phyloP scores from a whole-genome alignment of 2,888 invertebrate species.

The Polydesmus complanatus region DNA sequence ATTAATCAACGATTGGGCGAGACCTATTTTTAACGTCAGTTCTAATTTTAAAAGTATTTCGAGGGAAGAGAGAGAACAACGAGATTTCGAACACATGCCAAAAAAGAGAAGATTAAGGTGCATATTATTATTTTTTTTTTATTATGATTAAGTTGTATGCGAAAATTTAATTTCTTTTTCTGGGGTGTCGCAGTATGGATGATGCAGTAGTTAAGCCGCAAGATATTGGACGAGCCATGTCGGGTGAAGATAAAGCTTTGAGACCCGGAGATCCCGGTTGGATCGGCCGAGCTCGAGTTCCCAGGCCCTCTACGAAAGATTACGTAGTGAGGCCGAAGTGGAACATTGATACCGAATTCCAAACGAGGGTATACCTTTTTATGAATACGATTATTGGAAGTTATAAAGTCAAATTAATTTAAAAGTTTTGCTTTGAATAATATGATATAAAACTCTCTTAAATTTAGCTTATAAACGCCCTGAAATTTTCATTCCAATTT shows the following conservation, averaged over 20 bases:
- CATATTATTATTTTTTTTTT: too few relatives aligned
- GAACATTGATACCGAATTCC: constrained; percentile 70
- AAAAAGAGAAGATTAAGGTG: constrained; percentile 35
- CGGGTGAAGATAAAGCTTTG: constrained; percentile 39
- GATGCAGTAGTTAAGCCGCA: constrained; percentile 30
- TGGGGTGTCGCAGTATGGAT: constrained; percentile 17
- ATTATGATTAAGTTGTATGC: too few relatives aligned
- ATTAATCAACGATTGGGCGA: constrained; percentile 92
- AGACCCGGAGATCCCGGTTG: constrained; percentile 92
- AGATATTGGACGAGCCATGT: constrained; percentile 50
- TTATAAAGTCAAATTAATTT: too few relatives aligned
- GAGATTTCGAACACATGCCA: constrained; percentile 77
- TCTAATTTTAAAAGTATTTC: constrained; percentile 79
- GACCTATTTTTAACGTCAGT: constrained; percentile 92
- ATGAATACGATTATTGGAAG: not conserved
- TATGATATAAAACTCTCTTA: constrained; percentile 16
- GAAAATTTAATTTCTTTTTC: too few relatives aligned
- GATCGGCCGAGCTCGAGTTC: constrained; percentile 88
- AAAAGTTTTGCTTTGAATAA: constrained; percentile 5
- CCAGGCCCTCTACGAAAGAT: constrained; percentile 86
- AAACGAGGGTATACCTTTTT: constrained; percentile 17
- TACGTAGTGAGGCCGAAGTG: constrained; percentile 89
- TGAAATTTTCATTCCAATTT: constrained; percentile 15
- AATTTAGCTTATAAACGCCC: too few relatives aligned
- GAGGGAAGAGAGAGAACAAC: constrained; percentile 82